Base-by-base conservation (phyloP, 2,888 invertebrate genomes). In the Protodeltote pygarga region DNA sequence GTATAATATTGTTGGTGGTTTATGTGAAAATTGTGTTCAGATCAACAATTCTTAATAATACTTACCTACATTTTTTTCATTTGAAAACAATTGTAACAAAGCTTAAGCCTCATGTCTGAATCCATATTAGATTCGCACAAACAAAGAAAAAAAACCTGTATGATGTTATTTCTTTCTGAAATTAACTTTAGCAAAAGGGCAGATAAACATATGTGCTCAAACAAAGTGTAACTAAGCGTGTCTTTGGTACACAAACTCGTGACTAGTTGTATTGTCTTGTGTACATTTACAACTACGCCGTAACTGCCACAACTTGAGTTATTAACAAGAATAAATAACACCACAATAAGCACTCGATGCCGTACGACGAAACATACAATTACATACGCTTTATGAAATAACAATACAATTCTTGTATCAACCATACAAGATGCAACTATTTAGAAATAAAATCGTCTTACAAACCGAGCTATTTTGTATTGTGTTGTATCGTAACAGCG, bases 161-260 rank as follows among this genome's bases (percentile, higher is more conserved):
- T 44, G 34, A 35, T 31, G 31, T 40, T 65, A 29, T 48, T 50
- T 50, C 34, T 31, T 37, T 33, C 27, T 15, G 23, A 60, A 63
- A 65, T 54, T 65, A 63, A 50, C 40, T 60, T 62, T 34, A 31
- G 9, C 32, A 21, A 47, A 35, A 62, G 46, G 38, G 45, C 49
- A 47, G 39, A 66, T 62, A 55, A 51, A 55, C 55, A 40, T 44
- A 39, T 37, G 29, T 46, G 28, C 16, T 38, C 38, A 42, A 35
- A 61, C 41, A 54, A 51, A 48, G 25, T 40, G 62, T 50, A 61
- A 51, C 66, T 54, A 65, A 61, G 54, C 54, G 32, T 54, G 47
- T 34, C 50, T 50, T 44, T 29, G 52, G 17, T 29, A 49, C 40
- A 52, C 42, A 41, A 55, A 62, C 60, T 58, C 45, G 46, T 29